Evolutionary conservation across 2,113 vertebrate genomes (phyloP), one percentile per base, ranked within the genome.

Genomic region (Motacilla tschutschensis): DNA sequence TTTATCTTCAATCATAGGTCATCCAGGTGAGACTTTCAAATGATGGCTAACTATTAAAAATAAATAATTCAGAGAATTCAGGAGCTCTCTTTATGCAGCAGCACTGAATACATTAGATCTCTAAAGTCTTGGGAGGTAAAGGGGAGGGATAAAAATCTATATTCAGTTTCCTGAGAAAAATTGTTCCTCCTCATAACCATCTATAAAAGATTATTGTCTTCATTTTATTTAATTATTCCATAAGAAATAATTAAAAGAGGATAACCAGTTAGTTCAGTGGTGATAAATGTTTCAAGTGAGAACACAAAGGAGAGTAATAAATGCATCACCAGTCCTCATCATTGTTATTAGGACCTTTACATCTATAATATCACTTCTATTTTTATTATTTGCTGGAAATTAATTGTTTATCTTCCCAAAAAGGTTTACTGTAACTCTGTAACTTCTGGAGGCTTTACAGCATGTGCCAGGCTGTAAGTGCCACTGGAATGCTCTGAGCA

Each of bases 141-240:
- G 22, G 31, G 15, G 47, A 86, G 35, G 41, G 8, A 57, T 62
- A 77, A 71, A 50, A 90, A 82, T 80, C 53, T 83, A 17, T 71
- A 77, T 65, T 77, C 84, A 24, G 28, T 71, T 89, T 64, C 83
- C 89, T 54, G 20, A 50, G 76, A 94, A 95, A 86, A 96, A 95
- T 51, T 65, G 53, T 89, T 96, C 82, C 38, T 91, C 85, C 89
- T 95, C 93, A 88, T 94, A 96, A 74, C 73, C 91, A 93, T 88
- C 94, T 95, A 92, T 94, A 95, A 97, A 96, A 96, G 70, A 94
- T 96, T 96, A 97, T 95, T 95, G 91, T 94, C 92, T 95, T 86
- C 67, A 79, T 96, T 96, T 95, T 96, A 95, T 96, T 95, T 96
- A 95, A 96, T 97, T 97, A 95, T 94, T 96, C 87, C 71, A 79